A percentile compares a stretch with the other conserved stretches of the same genome.
Evolutionary conservation across 2,797 vertebrate genomes (phyloP).

Genomic region (Alauda arvensis): DNA sequence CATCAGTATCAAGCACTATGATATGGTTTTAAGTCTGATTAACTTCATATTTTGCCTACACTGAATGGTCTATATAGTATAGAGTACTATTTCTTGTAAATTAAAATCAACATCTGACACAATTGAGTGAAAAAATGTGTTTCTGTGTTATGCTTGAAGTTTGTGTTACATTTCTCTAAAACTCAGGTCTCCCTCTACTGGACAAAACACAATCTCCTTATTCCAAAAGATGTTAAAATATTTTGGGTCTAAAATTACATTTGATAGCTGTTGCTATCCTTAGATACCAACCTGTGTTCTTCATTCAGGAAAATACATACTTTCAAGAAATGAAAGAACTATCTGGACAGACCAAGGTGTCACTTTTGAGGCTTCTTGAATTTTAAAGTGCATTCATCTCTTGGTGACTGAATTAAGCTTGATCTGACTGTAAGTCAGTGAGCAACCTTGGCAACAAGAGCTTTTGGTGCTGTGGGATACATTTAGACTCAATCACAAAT

Average conservation of each 20-base stretch:
- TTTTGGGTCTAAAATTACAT: background rate
- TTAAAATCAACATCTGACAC: background rate
- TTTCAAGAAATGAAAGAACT: background rate
- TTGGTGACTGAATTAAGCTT: background rate
- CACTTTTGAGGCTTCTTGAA: background rate
- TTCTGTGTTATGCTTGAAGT: background rate
- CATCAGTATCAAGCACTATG: background rate
- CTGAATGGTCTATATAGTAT: background rate
- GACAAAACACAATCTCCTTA: background rate
- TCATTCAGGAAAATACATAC: background rate
- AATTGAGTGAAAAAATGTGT: background rate
- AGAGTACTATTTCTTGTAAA: background rate
- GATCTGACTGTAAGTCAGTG: background rate
- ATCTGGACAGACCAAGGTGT: background rate
- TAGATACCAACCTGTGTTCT: background rate
- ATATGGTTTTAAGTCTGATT: background rate
- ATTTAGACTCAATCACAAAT: background rate
- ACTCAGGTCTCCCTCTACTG: slow-evolving; percentile 36
- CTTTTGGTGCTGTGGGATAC: background rate
- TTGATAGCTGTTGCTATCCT: background rate
- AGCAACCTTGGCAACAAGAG: background rate
- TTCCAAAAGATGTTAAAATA: background rate
- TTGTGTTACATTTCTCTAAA: background rate
- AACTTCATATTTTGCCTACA: background rate
- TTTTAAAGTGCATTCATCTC: background rate